Evolutionary conservation across 1,140 invertebrate genomes (phyloP), one percentile per base, ranked within the genome.

Genomic region (Euura saliciscinereae): DNA sequence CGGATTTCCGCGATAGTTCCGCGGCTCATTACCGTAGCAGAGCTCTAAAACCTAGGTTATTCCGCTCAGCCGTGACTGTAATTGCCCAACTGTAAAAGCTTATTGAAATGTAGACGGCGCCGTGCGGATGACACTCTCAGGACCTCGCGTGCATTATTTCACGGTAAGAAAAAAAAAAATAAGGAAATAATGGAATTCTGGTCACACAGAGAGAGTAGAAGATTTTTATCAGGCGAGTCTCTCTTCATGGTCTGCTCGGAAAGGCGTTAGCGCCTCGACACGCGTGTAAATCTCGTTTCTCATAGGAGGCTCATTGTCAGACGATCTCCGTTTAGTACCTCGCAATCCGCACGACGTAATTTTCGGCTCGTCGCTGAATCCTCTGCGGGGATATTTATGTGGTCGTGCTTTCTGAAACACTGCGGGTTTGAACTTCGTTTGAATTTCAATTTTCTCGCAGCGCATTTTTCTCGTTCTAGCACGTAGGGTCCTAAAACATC

Each of bases 121-220:
- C 70, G 69, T 75, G 13, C 8, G 75, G 76, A 79, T 80, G 82
- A 82, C 81, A 80, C 76, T 81, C 79, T 76, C 76, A 77, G 74
- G 78, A 81, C 77, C 77, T 78, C 73, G 74, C 66, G 71, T 75
- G 78, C 80, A 78, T 81, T 77, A 83, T 79, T 81, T 79, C 75
- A 78, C 78, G 67, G 67, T 42, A 70, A 59, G 5, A 59, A 28
- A 28, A 28, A 28, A 28, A 28, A 28, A 28, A 28, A 28, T 1
- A 28, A 28, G 76, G 72, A 76, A 28, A 74, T 83, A 84, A 85
- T 85, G 79, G 78, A 82, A 85, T 85, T 85, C 84, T 78, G 81
- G 82, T 85, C 83, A 84, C 80, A 78, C 71, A 73, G 77, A 77
- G 72, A 75, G 74, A 75, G 76, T 73, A 76, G 75, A 67, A 81